Conservation (phyloP, 1,140 invertebrate genomes). For the Cepaea nemoralis region DNA sequence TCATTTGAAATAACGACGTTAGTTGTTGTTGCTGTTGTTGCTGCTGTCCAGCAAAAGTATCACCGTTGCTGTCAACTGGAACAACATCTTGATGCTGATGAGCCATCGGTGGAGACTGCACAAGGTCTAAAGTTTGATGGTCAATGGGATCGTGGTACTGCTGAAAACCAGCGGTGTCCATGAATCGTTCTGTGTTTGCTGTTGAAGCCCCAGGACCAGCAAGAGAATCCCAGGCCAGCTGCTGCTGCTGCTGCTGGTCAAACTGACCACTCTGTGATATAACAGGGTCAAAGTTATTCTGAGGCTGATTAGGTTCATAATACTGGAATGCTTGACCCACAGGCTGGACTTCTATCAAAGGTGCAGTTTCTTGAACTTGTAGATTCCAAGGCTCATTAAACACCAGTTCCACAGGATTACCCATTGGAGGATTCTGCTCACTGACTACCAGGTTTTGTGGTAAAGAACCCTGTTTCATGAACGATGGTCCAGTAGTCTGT, state of each 20-base stretch:
- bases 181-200: constrained; percentile 8
- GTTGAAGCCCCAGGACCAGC: background rate
- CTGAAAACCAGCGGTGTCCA: background rate
- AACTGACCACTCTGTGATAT: background rate
- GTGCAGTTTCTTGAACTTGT: background rate
- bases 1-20: background rate
- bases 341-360: background rate
- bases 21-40: constrained; percentile 17
- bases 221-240: background rate
- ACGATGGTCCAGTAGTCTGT: constrained; percentile 8
- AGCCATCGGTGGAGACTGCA: too few species aligned
- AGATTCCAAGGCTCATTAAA: background rate
- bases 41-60: background rate
- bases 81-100: too few species aligned
- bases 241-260: background rate
- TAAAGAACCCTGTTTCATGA: background rate
- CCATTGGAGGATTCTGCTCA: constrained; percentile 1
- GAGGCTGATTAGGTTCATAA: background rate
- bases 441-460: background rate
- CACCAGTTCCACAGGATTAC: constrained; percentile 6
- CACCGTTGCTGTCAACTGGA: background rate
- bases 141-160: constrained; percentile 13
- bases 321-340: background rate
- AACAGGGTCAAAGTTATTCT: background rate
- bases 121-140: background rate